A percentile compares a stretch with the other conserved stretches of the same genome.
phyloP scores from a whole-genome alignment of 2,888 invertebrate species.

The Xylota segnis region DNA sequence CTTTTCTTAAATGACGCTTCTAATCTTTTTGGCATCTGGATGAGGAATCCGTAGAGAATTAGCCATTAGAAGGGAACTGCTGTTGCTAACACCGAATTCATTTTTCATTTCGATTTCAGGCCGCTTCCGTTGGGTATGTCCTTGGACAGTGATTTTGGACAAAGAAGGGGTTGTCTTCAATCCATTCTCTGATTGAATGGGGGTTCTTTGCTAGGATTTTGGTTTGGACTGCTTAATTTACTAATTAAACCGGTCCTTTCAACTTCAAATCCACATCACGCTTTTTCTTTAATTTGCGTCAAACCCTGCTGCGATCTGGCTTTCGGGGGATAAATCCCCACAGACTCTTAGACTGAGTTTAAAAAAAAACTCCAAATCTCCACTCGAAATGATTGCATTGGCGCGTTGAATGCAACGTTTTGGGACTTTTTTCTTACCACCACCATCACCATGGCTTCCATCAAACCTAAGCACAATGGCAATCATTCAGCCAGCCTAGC shows the following conservation, averaged over 20 bases:
- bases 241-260: background rate
- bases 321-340: too few relatives aligned
- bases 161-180: background rate
- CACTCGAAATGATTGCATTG: slow-evolving; percentile 36
- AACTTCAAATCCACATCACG: background rate
- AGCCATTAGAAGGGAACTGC: slow-evolving; percentile 47
- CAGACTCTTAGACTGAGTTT: slow-evolving; percentile 22
- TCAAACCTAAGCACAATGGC: slow-evolving; percentile 28
- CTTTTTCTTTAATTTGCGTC: background rate
- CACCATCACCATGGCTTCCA: slow-evolving; percentile 33
- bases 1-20: slow-evolving; percentile 52
- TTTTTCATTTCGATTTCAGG: slow-evolving; percentile 52
- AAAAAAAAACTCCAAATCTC: background rate
- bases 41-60: slow-evolving; percentile 39
- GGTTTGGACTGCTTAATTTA: slow-evolving; percentile 22
- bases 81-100: slow-evolving; percentile 24
- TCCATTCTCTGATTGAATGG: slow-evolving; percentile 19
- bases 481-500: slow-evolving; percentile 14
- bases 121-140: background rate
- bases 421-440: slow-evolving; percentile 12
- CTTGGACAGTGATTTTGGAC: slow-evolving; percentile 1
- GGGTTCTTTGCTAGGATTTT: slow-evolving; percentile 15
- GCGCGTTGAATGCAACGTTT: slow-evolving; percentile 34
- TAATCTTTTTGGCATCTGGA: slow-evolving; percentile 47
- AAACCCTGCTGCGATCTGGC: too few relatives aligned